Conservation (phyloP, 2,888 invertebrate genomes). For the Mesochorus sp. region DNA sequence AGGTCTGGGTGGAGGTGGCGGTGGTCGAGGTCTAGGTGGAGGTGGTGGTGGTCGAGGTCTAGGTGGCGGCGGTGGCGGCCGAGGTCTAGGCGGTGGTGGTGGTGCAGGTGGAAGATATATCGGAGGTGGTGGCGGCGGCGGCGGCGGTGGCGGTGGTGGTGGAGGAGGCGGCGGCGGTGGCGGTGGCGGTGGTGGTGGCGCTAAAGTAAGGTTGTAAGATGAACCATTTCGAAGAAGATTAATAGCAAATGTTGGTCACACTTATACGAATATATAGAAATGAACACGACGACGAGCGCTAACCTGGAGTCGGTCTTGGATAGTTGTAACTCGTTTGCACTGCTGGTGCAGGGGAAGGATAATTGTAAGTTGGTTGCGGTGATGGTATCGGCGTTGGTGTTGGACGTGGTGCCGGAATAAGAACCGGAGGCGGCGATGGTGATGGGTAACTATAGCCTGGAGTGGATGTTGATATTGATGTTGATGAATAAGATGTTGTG, state of each 20-base stretch:
- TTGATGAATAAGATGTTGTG: too few species aligned
- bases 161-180: not conserved
- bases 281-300: not conserved
- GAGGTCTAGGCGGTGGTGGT: conserved; percentile 37
- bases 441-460: conserved; percentile 26
- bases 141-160: not conserved
- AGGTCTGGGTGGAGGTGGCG: conserved; percentile 47
- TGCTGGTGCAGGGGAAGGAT: conserved; percentile 46
- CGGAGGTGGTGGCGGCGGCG: not conserved
- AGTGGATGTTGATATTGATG: conserved; percentile 10
- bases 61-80: conserved; percentile 4
- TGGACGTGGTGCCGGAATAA: conserved; percentile 33
- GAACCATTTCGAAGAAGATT: not conserved
- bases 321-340: conserved; percentile 54
- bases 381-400: conserved; percentile 27
- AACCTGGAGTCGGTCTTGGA: conserved; percentile 56
- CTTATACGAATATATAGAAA: not conserved
- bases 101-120: conserved; percentile 39
- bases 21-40: conserved; percentile 46
- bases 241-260: not conserved
- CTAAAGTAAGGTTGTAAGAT: not conserved
- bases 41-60: conserved; percentile 29
- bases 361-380: conserved; percentile 43
- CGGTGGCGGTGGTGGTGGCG: not conserved
- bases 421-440: too few species aligned